A percentile compares a stretch with the other conserved stretches of the same genome.
These are phyloP conservation scores for Heliconius hermathena DNA, from an alignment of 1,140 invertebrate genomes.

Conservation along the genomic window DNA sequence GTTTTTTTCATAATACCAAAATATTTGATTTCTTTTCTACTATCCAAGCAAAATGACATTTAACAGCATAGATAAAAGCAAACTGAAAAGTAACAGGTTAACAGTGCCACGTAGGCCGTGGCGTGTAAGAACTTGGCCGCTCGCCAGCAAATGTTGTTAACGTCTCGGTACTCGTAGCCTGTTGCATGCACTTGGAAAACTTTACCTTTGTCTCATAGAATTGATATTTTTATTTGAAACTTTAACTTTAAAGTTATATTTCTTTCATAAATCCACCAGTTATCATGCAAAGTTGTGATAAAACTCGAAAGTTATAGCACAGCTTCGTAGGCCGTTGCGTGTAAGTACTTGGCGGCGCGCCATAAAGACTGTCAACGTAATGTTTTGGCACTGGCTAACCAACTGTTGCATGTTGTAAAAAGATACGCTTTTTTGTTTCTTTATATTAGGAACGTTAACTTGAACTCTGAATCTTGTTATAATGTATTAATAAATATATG, in stretches of 20 bases:
- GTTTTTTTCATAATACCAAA: too few relatives aligned
- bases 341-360: slow-evolving; percentile 54
- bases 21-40: too few relatives aligned
- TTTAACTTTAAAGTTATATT: slow-evolving; percentile 1
- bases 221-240: slow-evolving; percentile 14
- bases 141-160: slow-evolving; percentile 21
- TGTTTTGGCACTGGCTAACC: slow-evolving; percentile 43
- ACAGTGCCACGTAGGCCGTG: slow-evolving; percentile 12
- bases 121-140: slow-evolving; percentile 21
- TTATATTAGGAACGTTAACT: neutral
- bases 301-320: neutral
- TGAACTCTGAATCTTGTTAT: too few relatives aligned
- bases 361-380: slow-evolving; percentile 58
- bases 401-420: slow-evolving; percentile 54
- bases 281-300: slow-evolving; percentile 17
- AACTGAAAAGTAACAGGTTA: slow-evolving; percentile 18
- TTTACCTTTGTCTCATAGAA: slow-evolving; percentile 18
- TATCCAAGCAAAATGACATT: neutral
- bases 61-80: neutral
- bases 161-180: slow-evolving; percentile 8
- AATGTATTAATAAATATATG: too few relatives aligned
- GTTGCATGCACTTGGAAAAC: slow-evolving; percentile 24
- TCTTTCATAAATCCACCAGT: neutral
- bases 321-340: slow-evolving; percentile 34
- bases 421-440: slow-evolving; percentile 14